A percentile compares a stretch with the other conserved stretches of the same genome.
These are phyloP conservation scores for Bhutanitis thaidina DNA, from an alignment of 2,888 invertebrate species.

Conservation along the genomic window DNA sequence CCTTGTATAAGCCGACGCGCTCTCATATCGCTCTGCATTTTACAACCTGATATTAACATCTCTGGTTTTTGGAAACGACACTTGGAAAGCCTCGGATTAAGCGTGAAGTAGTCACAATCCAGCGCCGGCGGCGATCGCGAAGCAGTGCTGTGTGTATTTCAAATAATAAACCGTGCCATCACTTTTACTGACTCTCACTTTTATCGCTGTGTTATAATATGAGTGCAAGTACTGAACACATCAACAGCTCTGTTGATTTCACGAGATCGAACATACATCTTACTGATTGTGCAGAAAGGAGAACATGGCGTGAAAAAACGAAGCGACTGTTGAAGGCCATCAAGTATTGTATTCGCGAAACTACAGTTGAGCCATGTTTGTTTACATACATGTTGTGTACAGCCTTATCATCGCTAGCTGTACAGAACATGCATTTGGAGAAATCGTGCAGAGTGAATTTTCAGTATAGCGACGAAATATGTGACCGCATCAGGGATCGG, in stretches of 20 bases:
- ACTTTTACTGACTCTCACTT: constrained; percentile 65
- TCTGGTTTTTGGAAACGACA: constrained; percentile 69
- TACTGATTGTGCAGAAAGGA: constrained; percentile 41
- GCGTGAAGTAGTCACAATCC: constrained; percentile 52
- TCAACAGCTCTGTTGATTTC: constrained; percentile 47
- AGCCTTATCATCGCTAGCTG: constrained; percentile 81
- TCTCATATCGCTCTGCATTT: constrained; percentile 61
- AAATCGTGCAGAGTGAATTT: constrained; percentile 80
- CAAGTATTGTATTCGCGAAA: constrained; percentile 53
- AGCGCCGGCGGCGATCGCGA: constrained; percentile 40
- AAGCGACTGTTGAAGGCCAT: constrained; percentile 57
- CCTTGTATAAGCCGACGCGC: constrained; percentile 52
- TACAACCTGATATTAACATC: constrained; percentile 66
- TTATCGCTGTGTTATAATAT: constrained; percentile 39
- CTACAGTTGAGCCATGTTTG: constrained; percentile 84
- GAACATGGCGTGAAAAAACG: constrained; percentile 54
- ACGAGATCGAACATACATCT: constrained; percentile 61
- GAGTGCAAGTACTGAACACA: constrained; percentile 53
- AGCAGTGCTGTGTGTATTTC: constrained; percentile 43
- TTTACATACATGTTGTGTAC: constrained; percentile 83
- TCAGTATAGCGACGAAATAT: constrained; percentile 71
- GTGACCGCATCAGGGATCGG: constrained; percentile 66
- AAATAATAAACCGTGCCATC: constrained; percentile 36
- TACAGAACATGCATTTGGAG: constrained; percentile 79
- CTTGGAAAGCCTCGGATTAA: constrained; percentile 59